These are phyloP conservation scores for Drosophila rubida DNA, from an alignment of 2,888 invertebrate genomes.

Conservation along the genomic window DNA sequence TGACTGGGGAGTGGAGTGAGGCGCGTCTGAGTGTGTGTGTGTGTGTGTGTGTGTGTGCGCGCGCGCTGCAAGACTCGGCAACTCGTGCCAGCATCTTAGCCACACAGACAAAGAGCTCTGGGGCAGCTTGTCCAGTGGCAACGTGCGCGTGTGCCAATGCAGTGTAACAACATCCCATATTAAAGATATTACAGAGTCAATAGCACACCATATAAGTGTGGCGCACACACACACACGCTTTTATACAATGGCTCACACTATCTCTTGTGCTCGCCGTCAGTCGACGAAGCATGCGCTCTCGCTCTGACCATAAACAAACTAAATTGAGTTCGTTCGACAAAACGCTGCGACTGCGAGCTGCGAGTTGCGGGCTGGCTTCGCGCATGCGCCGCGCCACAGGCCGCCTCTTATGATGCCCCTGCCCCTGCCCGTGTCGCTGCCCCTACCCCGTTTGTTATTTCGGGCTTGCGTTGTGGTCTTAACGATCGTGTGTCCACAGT, in stretches of 20 bases:
- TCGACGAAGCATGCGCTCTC: too few relatives aligned
- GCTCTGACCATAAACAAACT: slow-evolving; percentile 70
- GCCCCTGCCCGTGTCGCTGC: neutral
- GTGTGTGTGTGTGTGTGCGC: slow-evolving; percentile 14
- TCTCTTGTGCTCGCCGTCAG: slow-evolving; percentile 21
- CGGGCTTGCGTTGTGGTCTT: slow-evolving; percentile 65
- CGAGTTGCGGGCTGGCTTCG: slow-evolving; percentile 33
- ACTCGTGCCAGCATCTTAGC: slow-evolving; percentile 60
- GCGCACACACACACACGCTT: slow-evolving; percentile 25
- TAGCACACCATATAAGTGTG: slow-evolving; percentile 80
- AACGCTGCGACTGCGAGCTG: slow-evolving; percentile 57
- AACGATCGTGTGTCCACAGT: slow-evolving; percentile 83
- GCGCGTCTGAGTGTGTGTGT: neutral
- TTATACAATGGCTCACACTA: slow-evolving; percentile 1
- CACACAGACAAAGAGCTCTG: slow-evolving; percentile 28
- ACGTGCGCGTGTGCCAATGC: slow-evolving; percentile 84
- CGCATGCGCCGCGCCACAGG: slow-evolving; percentile 74
- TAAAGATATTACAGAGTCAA: slow-evolving; percentile 82
- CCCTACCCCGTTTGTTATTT: slow-evolving; percentile 43
- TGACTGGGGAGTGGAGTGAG: slow-evolving; percentile 5
- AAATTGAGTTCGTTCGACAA: slow-evolving; percentile 81
- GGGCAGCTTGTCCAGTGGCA: slow-evolving; percentile 81
- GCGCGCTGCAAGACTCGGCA: too few relatives aligned
- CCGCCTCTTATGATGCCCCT: slow-evolving; percentile 13
- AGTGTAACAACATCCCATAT: slow-evolving; percentile 83